These are phyloP conservation scores for Spodoptera exigua DNA, from an alignment of 2,888 invertebrate genomes.

Conservation along the genomic window DNA sequence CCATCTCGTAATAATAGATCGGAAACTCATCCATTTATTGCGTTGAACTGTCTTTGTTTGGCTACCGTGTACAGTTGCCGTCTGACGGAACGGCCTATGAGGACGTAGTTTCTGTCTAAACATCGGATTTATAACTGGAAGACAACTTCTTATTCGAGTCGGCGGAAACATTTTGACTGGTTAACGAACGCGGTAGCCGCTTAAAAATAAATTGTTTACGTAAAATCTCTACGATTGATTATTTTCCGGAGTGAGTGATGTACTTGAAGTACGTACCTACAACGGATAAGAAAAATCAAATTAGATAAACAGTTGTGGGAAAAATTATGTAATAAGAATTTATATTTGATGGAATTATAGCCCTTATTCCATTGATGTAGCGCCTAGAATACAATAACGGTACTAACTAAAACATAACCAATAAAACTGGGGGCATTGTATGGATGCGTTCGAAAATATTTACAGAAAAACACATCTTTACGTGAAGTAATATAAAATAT, in stretches of 20 bases:
- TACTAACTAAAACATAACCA: not conserved
- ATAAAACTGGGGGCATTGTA: conserved; percentile 33
- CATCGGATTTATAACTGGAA: conserved; percentile 86
- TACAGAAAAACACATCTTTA: rapidly evolving
- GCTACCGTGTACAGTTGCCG: conserved; percentile 69
- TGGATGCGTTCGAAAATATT: conserved; percentile 31
- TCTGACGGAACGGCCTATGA: conserved; percentile 83
- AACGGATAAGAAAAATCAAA: conserved; percentile 56
- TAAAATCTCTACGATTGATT: conserved; percentile 63
- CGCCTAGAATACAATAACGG: conserved; percentile 4
- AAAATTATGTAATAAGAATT: conserved; percentile 21
- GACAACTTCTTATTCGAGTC: conserved; percentile 85
- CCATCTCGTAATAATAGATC: conserved; percentile 91
- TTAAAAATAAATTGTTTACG: conserved; percentile 78
- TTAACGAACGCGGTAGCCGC: conserved; percentile 69
- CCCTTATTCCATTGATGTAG: rapidly evolving
- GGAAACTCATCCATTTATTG: conserved; percentile 90
- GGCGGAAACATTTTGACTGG: conserved; percentile 80
- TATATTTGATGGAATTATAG: conserved; percentile 17
- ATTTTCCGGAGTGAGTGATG: conserved; percentile 41
- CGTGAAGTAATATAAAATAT: not conserved
- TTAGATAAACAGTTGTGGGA: conserved; percentile 36
- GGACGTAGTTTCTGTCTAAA: conserved; percentile 80
- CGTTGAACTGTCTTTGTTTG: conserved; percentile 83
- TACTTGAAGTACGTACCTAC: conserved; percentile 28